Evolutionary conservation across 2,797 vertebrate genomes (phyloP), one percentile per base, ranked within the genome.

Genomic region (Tarsius wallacei): DNA sequence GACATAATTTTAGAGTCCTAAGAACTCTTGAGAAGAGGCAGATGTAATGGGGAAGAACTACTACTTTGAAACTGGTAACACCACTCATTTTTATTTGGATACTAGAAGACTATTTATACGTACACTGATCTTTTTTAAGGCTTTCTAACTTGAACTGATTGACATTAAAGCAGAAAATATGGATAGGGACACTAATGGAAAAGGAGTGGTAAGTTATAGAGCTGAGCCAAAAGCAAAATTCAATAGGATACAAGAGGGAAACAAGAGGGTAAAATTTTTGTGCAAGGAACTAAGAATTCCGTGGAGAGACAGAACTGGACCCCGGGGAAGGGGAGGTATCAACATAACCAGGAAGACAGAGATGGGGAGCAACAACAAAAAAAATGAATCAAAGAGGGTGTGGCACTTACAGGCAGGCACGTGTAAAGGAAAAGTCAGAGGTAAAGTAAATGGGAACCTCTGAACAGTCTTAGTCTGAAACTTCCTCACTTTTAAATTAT

Each of bases 231-330:
- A 49, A 83, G 22, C 28, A 71, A 66, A 92, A 92, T 61, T 92
- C 59, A 68, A 53, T 49, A 53, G 36, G 77, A 92, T 14, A 78
- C 33, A 36, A 26, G 22, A 91, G n/a, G 68, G 10, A 82, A 82
- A 74, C 7, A 91, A 87, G 24, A 91, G 14, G 15, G 57, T 31
- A 74, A 22, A 73, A 51, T 47, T 87, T 81, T 42, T 78, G 12
- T 80, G 84, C 21, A 71, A 83, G 47, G 47, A 91, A 87, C 21
- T 77, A 83, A 87, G 64, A 88, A 91, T 71, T 94, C 24, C 28
- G 26, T 15, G 36, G 26, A 92, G 36, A 91, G 77, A 55, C 31
- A 64, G 33, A 78, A 9, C 42, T 74, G n/a, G 49, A 31, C n/a
- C 51, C 53, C 19, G 76, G 26, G 22, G 70, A 68, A 87, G 22